Base-by-base conservation (phyloP, 2,888 invertebrate genomes). In the Cheilosia variabilis region DNA sequence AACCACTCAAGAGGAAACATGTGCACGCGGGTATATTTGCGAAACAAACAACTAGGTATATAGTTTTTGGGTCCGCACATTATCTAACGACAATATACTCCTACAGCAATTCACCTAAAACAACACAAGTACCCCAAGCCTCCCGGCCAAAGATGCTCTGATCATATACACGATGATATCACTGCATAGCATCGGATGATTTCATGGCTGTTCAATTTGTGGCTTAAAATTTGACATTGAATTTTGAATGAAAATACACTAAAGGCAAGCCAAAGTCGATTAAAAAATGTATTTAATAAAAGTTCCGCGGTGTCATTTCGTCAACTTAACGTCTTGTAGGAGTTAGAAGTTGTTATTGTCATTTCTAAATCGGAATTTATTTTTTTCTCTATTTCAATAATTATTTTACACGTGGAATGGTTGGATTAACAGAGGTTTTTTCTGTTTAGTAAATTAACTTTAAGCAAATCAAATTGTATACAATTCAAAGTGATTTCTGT, bases 201-300 rank as follows among this genome's bases (percentile, higher is more conserved):
- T 63, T 27, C 31, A 50, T 50, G 17, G 34, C 2, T 58, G 41
- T 37, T 45, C 57, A 69, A 41, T 69, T 69, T 69, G 17, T 50
- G 50, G 60, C 71, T 47, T 10, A 41, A 65, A 65, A 13, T n/a
- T 65, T 66, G 76, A 76, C 76, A 76, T 76, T 76, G 76, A 76
- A 75, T 4, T 76, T 19, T 45, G 27, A 75, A 47, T 58, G 47
- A 50, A 69, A 71, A 50, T 37, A 53, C 57, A 27, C 50, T 34
- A 47, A 47, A 65, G 19, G 27, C n/a, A 13, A 31, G n/a, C 19
- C 4, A 55, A 53, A 27, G 10, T 52, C 52, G 24, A 52, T 52
- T 31, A 37, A 55, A 55, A 57, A 55, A 55, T 31, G 9, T 10
- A 17, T 55, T 55, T 37, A 37, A 37, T 57, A 34, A 37, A 57